phyloP scores from a whole-genome alignment of 1,140 invertebrate species.

The Drosophila saltans region DNA sequence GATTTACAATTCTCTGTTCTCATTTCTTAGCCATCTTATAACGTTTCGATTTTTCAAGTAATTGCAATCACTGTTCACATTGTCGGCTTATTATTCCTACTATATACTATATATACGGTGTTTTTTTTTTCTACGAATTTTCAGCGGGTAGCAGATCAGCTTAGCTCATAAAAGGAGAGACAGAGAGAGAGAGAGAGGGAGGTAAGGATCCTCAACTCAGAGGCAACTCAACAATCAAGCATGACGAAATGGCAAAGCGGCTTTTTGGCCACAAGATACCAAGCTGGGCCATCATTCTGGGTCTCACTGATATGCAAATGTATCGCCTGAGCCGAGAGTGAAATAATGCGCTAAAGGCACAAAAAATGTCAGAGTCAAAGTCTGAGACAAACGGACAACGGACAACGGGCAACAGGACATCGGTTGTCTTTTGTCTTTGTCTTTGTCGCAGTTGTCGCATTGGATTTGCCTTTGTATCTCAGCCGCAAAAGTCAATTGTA shows the following conservation, averaged over 20 bases:
- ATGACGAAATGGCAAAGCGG: conserved; percentile 78
- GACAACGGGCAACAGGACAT: background rate
- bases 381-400: background rate
- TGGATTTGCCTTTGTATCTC: conserved; percentile 64
- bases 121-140: conserved; percentile 66
- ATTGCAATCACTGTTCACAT: conserved; percentile 57
- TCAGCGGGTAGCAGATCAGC: conserved; percentile 24
- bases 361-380: conserved; percentile 47
- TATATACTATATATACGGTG: background rate
- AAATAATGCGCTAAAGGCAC: conserved; percentile 67
- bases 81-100: conserved; percentile 27
- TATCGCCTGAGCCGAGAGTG: conserved; percentile 40
- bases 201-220: background rate
- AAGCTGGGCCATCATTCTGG: conserved; percentile 27
- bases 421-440: conserved; percentile 44
- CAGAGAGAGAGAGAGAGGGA: conserved; percentile 32
- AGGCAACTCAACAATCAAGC: conserved; percentile 60
- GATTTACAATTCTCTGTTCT: background rate
- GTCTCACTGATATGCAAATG: conserved; percentile 55
- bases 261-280: conserved; percentile 46
- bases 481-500: conserved; percentile 75
- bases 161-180: conserved; percentile 75
- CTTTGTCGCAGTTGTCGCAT: conserved; percentile 68
- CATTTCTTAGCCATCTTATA: background rate
- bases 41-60: background rate